Evolutionary conservation across 2,113 vertebrate genomes (phyloP).

Genomic region (Trachemys scripta): DNA sequence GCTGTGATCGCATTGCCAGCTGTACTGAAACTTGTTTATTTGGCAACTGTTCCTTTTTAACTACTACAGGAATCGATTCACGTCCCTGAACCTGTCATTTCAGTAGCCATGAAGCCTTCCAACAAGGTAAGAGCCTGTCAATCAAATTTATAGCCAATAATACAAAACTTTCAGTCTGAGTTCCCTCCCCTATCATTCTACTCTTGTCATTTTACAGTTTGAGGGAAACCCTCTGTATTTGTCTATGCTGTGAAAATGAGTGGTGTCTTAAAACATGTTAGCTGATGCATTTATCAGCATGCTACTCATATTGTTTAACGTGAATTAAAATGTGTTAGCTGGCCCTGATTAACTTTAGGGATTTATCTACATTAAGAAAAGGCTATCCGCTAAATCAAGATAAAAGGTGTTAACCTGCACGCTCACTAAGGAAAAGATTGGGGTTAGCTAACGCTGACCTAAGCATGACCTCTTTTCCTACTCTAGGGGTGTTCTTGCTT

Average conservation of each 20-base stretch:
- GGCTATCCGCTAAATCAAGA: not conserved
- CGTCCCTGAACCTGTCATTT: slow-evolving; percentile 94
- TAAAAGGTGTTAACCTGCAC: not conserved
- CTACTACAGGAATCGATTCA: slow-evolving; percentile 94
- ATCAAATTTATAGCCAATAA: not conserved
- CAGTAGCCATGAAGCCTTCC: slow-evolving; percentile 90
- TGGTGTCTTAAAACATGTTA: not conserved
- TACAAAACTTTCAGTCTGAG: not conserved
- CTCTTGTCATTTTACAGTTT: not conserved
- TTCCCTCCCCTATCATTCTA: not conserved
- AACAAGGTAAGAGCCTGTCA: slow-evolving; percentile 87
- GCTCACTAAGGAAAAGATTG: not conserved
- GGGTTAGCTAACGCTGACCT: not conserved
- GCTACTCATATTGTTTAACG: not conserved
- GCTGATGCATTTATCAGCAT: not conserved
- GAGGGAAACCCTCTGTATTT: not conserved
- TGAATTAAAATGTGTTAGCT: not conserved
- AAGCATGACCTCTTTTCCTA: not conserved
- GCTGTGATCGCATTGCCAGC: not conserved
- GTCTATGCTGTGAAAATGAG: not conserved
- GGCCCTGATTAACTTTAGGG: not conserved
- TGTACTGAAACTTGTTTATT: accelerated
- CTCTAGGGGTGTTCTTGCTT: not conserved
- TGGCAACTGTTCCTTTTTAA: not conserved
- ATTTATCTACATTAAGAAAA: not conserved